These are phyloP conservation scores for Colistium nudipinnis DNA, from an alignment of 2,113 vertebrate genomes.

Conservation along the genomic window DNA sequence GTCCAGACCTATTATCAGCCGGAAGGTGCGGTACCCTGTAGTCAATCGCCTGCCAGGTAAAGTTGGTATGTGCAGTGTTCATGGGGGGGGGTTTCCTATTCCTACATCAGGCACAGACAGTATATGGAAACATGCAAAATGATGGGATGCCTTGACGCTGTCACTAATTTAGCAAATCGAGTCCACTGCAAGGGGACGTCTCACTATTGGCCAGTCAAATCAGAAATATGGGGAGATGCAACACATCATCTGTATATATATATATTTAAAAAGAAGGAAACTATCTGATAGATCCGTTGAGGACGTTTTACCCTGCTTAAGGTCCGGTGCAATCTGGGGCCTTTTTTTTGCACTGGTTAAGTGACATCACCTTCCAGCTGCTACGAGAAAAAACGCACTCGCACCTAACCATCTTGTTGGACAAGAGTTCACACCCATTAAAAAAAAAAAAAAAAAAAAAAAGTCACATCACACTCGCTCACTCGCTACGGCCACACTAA, in stretches of 20 bases:
- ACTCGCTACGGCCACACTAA: constrained; percentile 94
- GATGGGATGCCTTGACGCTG: constrained; percentile 44
- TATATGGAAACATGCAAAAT: constrained; percentile 71
- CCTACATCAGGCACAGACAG: constrained; percentile 54
- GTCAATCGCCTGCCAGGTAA: constrained; percentile 44
- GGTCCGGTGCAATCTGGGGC: constrained; percentile 82
- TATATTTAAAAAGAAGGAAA: constrained; percentile 51
- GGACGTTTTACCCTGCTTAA: constrained; percentile 84
- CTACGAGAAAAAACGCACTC: constrained; percentile 83
- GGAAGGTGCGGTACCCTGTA: constrained; percentile 52
- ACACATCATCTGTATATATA: constrained; percentile 24
- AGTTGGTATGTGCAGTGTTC: constrained; percentile 21
- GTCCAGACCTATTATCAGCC: constrained; percentile 39
- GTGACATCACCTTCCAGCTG: constrained; percentile 72
- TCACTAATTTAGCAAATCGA: not conserved
- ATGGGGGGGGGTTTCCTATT: constrained; percentile 26
- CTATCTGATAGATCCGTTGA: constrained; percentile 77
- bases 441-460: constrained; percentile 70
- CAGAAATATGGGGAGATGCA: constrained; percentile 9
- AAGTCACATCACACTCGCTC: constrained; percentile 89
- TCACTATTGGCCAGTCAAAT: constrained; percentile 23
- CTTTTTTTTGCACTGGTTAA: constrained; percentile 61
- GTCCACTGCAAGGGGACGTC: not conserved
- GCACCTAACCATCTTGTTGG: constrained; percentile 83
- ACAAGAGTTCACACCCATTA: constrained; percentile 83